Evolutionary conservation across 2,888 invertebrate genomes (phyloP).

Genomic region (Caenorhabditis macrosperma): DNA sequence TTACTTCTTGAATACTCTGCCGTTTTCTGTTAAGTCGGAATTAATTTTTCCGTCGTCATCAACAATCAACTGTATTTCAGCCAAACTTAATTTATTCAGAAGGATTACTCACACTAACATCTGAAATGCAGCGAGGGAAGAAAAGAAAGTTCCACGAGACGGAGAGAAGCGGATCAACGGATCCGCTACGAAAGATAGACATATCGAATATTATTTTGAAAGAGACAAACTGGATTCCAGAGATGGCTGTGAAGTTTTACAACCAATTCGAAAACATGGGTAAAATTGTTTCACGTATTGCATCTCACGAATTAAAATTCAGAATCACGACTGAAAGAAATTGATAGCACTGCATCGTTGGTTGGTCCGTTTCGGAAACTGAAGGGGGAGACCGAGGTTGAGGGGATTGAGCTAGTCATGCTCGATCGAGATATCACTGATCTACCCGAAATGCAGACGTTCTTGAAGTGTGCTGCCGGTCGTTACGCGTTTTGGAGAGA

Average conservation of each 20-base stretch:
- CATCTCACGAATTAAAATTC: neutral
- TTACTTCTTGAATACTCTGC: neutral
- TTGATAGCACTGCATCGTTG: conserved; percentile 26
- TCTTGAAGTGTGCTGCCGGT: conserved; percentile 73
- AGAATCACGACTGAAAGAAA: conserved; percentile 1
- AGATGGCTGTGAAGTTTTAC: conserved; percentile 19
- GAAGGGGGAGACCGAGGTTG: conserved; percentile 73
- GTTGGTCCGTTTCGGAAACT: conserved; percentile 90
- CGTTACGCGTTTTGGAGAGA: conserved; percentile 73
- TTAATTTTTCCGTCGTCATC: no score
- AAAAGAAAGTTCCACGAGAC: neutral
- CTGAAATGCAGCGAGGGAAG: neutral
- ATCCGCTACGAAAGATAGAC: neutral
- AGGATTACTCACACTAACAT: neutral
- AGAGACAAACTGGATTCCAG: conserved; percentile 49
- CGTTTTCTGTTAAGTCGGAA: no score
- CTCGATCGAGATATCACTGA: conserved; percentile 89
- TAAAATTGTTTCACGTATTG: conserved; percentile 4
- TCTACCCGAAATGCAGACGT: conserved; percentile 91
- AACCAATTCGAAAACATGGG: conserved; percentile 3
- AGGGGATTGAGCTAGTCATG: conserved; percentile 33
- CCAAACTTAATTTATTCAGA: neutral
- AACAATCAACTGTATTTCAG: neutral
- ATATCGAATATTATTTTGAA: neutral
- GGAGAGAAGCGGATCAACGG: conserved; percentile 1